Evolutionary conservation across 2,113 vertebrate genomes (phyloP).

Genomic region (Stomatorhinus ivindoensis): DNA sequence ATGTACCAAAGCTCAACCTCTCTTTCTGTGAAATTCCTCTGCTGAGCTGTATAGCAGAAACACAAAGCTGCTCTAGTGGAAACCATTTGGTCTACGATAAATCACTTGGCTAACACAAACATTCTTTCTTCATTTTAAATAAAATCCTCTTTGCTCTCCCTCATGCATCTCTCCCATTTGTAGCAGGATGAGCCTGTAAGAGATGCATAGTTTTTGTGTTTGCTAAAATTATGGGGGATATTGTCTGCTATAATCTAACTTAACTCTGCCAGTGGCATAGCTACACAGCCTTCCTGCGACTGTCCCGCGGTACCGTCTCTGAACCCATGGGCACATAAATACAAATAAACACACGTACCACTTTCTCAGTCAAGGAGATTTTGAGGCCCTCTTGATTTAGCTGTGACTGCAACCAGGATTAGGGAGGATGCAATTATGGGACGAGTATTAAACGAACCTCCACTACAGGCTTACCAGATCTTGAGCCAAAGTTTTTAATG

Average conservation of each 20-base stretch:
- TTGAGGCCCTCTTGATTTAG: neutral
- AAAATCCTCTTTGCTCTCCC: neutral
- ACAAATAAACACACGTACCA: neutral
- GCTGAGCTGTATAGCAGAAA: neutral
- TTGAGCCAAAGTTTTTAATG: neutral
- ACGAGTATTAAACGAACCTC: neutral
- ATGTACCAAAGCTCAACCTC: slow-evolving; percentile 40
- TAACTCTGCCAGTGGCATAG: neutral
- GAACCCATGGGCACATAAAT: neutral
- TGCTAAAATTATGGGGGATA: neutral
- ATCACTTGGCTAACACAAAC: neutral
- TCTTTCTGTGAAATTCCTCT: neutral
- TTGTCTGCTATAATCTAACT: neutral
- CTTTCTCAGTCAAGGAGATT: slow-evolving; percentile 11
- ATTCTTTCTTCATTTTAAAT: slow-evolving; percentile 7
- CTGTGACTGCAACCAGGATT: slow-evolving; percentile 4
- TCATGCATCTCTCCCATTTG: neutral
- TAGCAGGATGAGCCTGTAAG: neutral
- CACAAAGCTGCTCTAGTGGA: neutral
- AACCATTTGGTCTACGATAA: neutral
- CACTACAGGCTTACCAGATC: neutral
- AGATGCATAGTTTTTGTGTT: neutral
- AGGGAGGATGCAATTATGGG: neutral
- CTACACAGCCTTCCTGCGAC: neutral
- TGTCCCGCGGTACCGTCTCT: neutral